These are phyloP conservation scores for Drosophila ananassae DNA, from an alignment of 1,140 invertebrate genomes.

Conservation along the genomic window DNA sequence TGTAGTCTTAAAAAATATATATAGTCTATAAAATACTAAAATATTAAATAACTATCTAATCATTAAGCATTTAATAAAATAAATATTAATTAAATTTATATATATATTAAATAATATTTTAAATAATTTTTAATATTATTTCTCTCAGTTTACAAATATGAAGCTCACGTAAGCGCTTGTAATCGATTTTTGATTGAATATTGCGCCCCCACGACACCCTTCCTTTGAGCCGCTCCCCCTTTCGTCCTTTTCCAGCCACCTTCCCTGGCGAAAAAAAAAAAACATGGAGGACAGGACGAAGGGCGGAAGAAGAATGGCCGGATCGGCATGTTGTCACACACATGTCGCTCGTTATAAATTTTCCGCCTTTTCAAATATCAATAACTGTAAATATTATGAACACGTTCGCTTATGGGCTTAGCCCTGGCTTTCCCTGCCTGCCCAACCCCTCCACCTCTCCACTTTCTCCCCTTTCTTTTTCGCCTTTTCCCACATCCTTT, in stretches of 20 bases:
- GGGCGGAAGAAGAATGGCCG: background rate
- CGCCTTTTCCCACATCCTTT: background rate
- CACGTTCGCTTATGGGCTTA: slow-evolving; percentile 82
- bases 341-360: slow-evolving; percentile 84
- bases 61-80: no score
- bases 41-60: no score
- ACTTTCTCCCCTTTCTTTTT: background rate
- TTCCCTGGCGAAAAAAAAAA: background rate
- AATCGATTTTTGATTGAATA: slow-evolving; percentile 84
- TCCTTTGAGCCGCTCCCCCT: slow-evolving; percentile 7
- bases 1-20: no score
- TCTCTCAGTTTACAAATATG: background rate
- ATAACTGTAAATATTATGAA: slow-evolving; percentile 84
- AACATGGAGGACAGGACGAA: background rate
- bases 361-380: slow-evolving; percentile 84
- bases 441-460: background rate
- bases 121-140: background rate
- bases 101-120: no score
- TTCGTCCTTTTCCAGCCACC: background rate
- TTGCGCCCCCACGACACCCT: slow-evolving; percentile 49
- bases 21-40: no score
- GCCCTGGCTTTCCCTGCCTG: slow-evolving; percentile 47
- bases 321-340: slow-evolving; percentile 76
- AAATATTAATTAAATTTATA: no score
- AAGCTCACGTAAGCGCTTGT: slow-evolving; percentile 57